Percentiles rank a stretch among this genome's conserved stretches.
Evolutionary conservation across 2,797 vertebrate genomes (phyloP).

Genomic region (Tadarida brasiliensis): DNA sequence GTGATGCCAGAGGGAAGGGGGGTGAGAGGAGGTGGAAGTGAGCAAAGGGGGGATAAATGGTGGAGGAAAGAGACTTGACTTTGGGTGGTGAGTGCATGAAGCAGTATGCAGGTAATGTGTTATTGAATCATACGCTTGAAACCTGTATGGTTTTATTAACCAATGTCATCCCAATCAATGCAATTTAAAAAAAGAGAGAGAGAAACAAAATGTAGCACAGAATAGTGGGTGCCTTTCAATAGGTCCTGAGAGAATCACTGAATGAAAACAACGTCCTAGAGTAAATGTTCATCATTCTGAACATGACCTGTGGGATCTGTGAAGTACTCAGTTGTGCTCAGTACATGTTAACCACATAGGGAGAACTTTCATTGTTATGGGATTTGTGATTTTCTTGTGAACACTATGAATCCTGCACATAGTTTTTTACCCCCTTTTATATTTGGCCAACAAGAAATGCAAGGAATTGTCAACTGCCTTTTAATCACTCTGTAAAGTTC

Average conservation of each 20-base stretch:
- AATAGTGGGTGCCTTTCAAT: neutral
- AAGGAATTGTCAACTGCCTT: neutral
- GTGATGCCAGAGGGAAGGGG: no score
- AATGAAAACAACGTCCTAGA: neutral
- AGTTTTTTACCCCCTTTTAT: neutral
- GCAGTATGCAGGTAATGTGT: no score
- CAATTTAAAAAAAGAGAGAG: neutral
- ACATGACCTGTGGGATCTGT: neutral
- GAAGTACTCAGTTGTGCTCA: neutral
- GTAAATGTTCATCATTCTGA: neutral
- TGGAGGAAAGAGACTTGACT: no score
- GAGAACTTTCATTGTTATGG: neutral
- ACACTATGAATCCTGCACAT: neutral
- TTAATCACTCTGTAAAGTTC: neutral
- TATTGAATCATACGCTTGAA: no score
- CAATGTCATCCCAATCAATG: neutral
- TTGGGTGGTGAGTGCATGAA: no score
- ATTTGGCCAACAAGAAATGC: neutral
- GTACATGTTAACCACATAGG: neutral
- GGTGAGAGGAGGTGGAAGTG: no score
- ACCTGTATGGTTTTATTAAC: neutral
- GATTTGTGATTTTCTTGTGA: neutral
- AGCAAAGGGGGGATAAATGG: no score
- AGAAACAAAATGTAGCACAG: neutral
- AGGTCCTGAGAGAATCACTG: neutral